A percentile compares a stretch with the other conserved stretches of the same genome.
Conservation (phyloP, 2,113 vertebrate genomes). For the Osmerus mordax region DNA sequence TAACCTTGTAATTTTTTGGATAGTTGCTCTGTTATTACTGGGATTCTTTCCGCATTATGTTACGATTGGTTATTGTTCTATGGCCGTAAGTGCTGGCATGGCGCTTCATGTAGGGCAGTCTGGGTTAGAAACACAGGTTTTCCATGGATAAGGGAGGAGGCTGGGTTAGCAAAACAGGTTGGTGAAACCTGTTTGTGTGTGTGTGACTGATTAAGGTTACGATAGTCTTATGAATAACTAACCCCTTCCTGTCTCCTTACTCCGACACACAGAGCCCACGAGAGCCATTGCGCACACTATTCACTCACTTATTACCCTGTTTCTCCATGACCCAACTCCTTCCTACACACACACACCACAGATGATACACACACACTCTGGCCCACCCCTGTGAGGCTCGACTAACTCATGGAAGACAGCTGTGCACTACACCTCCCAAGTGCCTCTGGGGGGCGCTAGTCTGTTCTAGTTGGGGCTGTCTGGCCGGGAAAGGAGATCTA, state of each 20-base stretch:
- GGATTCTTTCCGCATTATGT: no score
- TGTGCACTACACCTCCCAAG: constrained; percentile 39
- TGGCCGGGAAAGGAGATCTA: not conserved
- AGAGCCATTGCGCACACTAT: constrained; percentile 17
- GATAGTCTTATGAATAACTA: not conserved
- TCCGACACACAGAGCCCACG: constrained; percentile 27
- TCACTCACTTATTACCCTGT: constrained; percentile 11
- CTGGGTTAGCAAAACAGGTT: no score
- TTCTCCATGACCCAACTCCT: not conserved
- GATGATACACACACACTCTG: constrained; percentile 1
- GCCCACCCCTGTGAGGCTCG: constrained; percentile 6
- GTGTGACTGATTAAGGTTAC: not conserved
- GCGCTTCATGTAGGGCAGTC: no score
- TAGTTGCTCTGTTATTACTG: no score
- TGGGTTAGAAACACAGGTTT: no score
- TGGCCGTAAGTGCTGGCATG: no score
- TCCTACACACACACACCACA: constrained; percentile 13
- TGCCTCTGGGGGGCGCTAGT: constrained; percentile 35
- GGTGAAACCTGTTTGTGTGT: not conserved
- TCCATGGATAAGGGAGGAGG: no score
- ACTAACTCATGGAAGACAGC: constrained; percentile 51
- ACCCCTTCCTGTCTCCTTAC: not conserved
- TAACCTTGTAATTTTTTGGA: no score
- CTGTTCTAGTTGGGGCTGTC: constrained; percentile 23
- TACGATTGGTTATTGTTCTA: no score